Evolutionary conservation across 2,797 vertebrate species (phyloP), one percentile per base, ranked within the genome.

Genomic region (Sebastes iracundus): DNA sequence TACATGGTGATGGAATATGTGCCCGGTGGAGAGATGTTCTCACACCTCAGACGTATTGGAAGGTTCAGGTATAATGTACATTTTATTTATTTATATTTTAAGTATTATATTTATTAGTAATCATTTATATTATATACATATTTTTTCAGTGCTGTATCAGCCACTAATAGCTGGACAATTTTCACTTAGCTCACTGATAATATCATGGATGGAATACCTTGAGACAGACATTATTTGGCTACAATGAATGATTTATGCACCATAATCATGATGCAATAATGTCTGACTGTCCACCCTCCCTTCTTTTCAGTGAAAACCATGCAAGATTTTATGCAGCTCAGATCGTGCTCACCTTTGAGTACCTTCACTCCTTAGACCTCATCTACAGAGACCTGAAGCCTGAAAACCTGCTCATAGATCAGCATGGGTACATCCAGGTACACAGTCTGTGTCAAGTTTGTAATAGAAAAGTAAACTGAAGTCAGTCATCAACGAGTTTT

Each of bases 1-100:
- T 99, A 99, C 95, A 99, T 99, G 98, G 96, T 99, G 92, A 99
- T 99, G 99, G 98, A 99, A 92, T 99, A 99, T 91, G 97, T 99
- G 80, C 99, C 98, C 56, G 99, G 99, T 68, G 99, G 99, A 88
- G 99, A 99, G 96, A 99, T 99, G 99, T 99, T 99, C 94, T 99
- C 98, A 87, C 99, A 99, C 94, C 97, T 99, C 93, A 97, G 99
- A 95, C 97, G 98, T 96, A 99, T 98, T 25, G 99, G 99, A 94
- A 97, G 98, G 94, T 99, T 99, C 97, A 99, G 98, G 99, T 95
- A 88, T 16, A 38, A n/a, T 0, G 0, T 25, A 4, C 27, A 61
- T 49, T 27, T 60, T 9, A 1, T 62, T 9, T 55, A 6, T 23
- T 72, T 27, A n/a, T 53, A 20, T n/a, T n/a, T 69, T 22, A 32